Base-by-base conservation (phyloP, 2,888 invertebrate species). In the Epinotia demarniana region DNA sequence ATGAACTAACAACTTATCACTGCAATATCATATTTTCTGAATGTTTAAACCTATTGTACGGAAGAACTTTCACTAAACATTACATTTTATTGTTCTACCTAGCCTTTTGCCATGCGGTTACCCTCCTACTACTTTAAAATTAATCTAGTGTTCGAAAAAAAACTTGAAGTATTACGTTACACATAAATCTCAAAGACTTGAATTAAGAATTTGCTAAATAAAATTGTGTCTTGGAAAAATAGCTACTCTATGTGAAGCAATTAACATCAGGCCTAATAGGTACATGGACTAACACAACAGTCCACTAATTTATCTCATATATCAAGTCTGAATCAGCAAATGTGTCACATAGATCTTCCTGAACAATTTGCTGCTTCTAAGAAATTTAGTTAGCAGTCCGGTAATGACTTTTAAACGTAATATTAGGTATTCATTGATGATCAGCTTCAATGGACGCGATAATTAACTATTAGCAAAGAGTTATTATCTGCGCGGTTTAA, bases 401-500 rank as follows among this genome's bases (percentile, higher is more conserved):
- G 70, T 71, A 71, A 60, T 66, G 71, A 66, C 70, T 70, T 69
- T 69, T 60, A 53, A 75, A 66, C 43, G 70, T 75, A 71, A 61
- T 66, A 71, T 71, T 66, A 75, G 64, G 55, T 75, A 71, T 75
- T 75, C 75, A 75, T 75, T 75, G 49, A 71, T 27, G 71, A 71
- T 71, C 53, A 61, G 66, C 64, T 66, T 66, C 64, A 75, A 71
- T 66, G 53, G 70, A 16, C 60, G 12, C 23, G 60, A 23, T 66
- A 75, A 75, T 71, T 53, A 71, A 75, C 55, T 71, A 66, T 75
- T 75, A 75, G 66, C 75, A 55, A 75, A 71, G 66, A 70, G 55
- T 75, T 75, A 64, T 75, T 75, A 70, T 27, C 64, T 43, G 64
- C 64, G 33, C 63, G 60, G 23, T 61, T 61, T 71, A 74, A 74